Conservation (phyloP, 1,140 invertebrate species). For the Ditylenchus dipsaci region DNA sequence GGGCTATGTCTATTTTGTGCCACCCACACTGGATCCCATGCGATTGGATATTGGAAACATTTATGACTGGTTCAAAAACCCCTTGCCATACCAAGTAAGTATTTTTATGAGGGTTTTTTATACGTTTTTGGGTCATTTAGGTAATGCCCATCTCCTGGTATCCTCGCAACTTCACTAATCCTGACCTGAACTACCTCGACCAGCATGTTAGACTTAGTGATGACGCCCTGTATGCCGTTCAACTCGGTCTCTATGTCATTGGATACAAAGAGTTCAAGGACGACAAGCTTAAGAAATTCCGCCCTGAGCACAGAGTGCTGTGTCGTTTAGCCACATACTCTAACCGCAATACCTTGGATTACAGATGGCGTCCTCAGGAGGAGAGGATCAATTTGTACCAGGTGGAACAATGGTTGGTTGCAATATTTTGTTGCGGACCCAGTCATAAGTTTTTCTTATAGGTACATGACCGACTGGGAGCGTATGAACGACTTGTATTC, state of each 20-base stretch:
- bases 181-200: conserved; percentile 48
- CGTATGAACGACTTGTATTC: conserved; percentile 53
- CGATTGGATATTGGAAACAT: conserved; percentile 55
- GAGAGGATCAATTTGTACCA: conserved; percentile 54
- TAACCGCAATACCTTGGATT: conserved; percentile 52
- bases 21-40: conserved; percentile 54
- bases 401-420: conserved; percentile 27
- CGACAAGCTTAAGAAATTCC: conserved; percentile 56
- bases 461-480: conserved; percentile 57
- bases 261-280: conserved; percentile 56
- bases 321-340: conserved; percentile 50
- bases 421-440: too few species aligned
- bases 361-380: conserved; percentile 52
- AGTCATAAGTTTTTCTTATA: conserved; percentile 1
- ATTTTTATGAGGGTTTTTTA: conserved; percentile 5
- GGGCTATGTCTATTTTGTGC: conserved; percentile 56
- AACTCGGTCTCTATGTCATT: conserved; percentile 56
- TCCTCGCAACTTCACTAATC: conserved; percentile 57
- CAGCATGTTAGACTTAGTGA: conserved; percentile 46
- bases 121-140: not conserved
- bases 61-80: conserved; percentile 58
- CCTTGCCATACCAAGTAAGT: conserved; percentile 35
- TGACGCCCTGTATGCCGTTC: conserved; percentile 50
- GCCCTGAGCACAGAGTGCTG: conserved; percentile 50
- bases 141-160: conserved; percentile 57